A percentile compares a stretch with the other conserved stretches of the same genome.
Evolutionary conservation across 2,113 vertebrate species (phyloP).

Genomic region (Cercocebus atys): DNA sequence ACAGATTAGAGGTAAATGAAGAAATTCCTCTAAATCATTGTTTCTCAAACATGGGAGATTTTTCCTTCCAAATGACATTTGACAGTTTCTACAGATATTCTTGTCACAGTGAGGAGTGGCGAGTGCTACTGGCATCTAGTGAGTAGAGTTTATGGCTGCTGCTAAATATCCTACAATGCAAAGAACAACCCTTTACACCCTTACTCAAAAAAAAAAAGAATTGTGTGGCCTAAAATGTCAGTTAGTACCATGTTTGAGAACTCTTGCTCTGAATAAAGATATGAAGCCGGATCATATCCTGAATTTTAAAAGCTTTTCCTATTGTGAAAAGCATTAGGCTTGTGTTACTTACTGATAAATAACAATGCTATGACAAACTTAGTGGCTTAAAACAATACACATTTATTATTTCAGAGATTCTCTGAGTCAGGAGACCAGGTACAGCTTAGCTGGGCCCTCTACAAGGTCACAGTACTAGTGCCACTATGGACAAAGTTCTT

Average conservation of each 20-base stretch:
- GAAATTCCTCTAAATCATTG: neutral
- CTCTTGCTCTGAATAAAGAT: constrained; percentile 36
- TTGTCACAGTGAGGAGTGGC: neutral
- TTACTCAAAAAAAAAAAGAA: neutral
- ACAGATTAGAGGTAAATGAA: constrained; percentile 66
- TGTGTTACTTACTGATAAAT: neutral
- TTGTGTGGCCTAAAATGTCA: neutral
- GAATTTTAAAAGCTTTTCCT: neutral
- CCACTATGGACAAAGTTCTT: neutral
- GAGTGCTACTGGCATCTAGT: neutral
- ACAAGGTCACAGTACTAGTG: neutral
- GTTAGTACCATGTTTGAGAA: neutral
- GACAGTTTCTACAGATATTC: neutral
- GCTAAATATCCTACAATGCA: neutral
- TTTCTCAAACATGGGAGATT: neutral
- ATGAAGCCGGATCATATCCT: constrained; percentile 56
- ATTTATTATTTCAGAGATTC: neutral
- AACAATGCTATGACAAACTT: neutral
- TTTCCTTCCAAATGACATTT: neutral
- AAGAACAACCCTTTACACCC: neutral
- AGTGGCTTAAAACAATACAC: neutral
- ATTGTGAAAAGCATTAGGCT: neutral
- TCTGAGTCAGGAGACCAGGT: neutral
- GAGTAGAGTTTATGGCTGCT: neutral
- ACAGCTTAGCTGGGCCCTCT: neutral